Evolutionary conservation across 2,888 invertebrate genomes (phyloP), one percentile per base, ranked within the genome.

Genomic region (Pollenia labialis): DNA sequence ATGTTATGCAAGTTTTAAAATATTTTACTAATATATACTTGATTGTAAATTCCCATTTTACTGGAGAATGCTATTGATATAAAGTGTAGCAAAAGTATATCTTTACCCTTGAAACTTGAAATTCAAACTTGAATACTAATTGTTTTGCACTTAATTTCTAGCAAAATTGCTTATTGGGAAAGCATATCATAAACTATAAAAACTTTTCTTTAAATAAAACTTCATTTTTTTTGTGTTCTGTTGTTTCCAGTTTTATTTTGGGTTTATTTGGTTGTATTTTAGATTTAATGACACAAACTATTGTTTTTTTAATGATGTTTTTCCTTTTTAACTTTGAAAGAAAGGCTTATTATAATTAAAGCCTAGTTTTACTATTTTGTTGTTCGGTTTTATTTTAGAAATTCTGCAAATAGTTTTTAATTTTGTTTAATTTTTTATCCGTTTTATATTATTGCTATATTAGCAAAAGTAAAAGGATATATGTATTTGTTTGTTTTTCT

Each of bases 361-460:
- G 68, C 69, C 68, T 69, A 54, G 32, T 82, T 82, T 75, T 58
- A 62, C 69, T 82, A 58, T 71, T 76, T 69, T 69, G 10, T 40
- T 50, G 6, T 54, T 71, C 44, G 56, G 18, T 54, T 56, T 89
- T 91, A 83, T 85, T 88, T 88, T 89, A 90, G 90, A 89, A 88
- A n/a, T 66, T 74, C 89, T 86, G 88, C 88, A 88, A 85, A 87
- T 88, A 86, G 64, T 82, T 80, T 60, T 87, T 89, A 88, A 89
- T 88, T 90, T 32, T 68, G 16, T 62, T 83, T 42, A 14, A 46
- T 23, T 42, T 4, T 14, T 60, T 52, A 60, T 74, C 40, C 10
- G 12, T 7, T 75, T 58, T 42, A 56, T 46, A 44, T 44, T 68
- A 7, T 74, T 74, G 50, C 62, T 71, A 58, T 84, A 52, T 1